These are phyloP conservation scores for Drosophila subquinaria DNA, from an alignment of 2,888 invertebrate species.

Conservation along the genomic window DNA sequence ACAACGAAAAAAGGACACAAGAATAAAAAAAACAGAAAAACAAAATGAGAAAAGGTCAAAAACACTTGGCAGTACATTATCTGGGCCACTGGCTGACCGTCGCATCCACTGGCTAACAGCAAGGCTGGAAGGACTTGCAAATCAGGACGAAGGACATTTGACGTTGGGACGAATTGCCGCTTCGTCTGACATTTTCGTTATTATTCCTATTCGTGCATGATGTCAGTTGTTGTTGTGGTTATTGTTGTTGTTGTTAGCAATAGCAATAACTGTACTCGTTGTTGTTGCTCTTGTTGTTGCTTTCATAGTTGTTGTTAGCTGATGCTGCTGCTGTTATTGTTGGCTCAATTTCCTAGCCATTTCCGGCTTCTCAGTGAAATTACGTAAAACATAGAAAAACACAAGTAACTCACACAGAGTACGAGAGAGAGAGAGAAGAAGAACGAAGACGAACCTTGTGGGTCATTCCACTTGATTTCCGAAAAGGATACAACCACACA, in stretches of 20 bases:
- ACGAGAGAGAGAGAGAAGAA: background rate
- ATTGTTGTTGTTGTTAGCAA: background rate
- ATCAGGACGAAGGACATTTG: conserved; percentile 8
- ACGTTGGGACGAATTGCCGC: conserved; percentile 65
- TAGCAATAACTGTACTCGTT: conserved; percentile 10
- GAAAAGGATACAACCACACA: conserved; percentile 69
- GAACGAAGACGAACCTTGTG: conserved; percentile 54
- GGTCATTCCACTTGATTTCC: conserved; percentile 84
- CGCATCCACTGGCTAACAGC: conserved; percentile 41
- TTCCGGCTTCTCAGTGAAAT: conserved; percentile 73
- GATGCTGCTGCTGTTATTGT: conserved; percentile 67
- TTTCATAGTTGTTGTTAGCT: conserved; percentile 10
- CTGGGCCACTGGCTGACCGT: conserved; percentile 71
- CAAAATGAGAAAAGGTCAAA: conserved; percentile 67
- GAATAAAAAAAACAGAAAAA: conserved; percentile 6
- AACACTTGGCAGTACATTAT: conserved; percentile 80
- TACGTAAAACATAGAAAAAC: conserved; percentile 80
- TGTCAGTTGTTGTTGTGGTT: conserved; percentile 47
- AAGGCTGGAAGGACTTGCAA: conserved; percentile 9
- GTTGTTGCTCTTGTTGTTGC: conserved; percentile 18
- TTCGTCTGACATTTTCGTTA: conserved; percentile 73
- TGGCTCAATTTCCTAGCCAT: conserved; percentile 81
- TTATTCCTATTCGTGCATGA: conserved; percentile 78
- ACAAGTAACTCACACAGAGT: conserved; percentile 55
- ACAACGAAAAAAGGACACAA: conserved; percentile 39